Evolutionary conservation across 2,888 invertebrate species (phyloP).

Genomic region (Dione juno): DNA sequence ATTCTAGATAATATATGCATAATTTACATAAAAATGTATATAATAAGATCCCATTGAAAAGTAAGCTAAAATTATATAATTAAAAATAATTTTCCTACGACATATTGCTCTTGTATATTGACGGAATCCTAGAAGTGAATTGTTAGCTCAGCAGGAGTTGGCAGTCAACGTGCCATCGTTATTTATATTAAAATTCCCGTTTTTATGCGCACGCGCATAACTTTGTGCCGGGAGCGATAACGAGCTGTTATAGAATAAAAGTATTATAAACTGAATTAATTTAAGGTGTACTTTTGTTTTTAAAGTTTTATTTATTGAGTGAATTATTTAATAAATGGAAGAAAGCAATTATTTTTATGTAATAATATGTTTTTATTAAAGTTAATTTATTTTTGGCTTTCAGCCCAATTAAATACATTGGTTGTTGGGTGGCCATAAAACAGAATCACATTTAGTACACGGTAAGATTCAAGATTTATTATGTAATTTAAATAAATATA

Average conservation of each 20-base stretch:
- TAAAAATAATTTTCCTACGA: not conserved
- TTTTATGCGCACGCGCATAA: constrained; percentile 39
- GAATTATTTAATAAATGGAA: constrained; percentile 3
- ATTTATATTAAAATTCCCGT: constrained; percentile 38
- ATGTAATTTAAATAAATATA: not conserved
- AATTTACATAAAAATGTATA: not conserved
- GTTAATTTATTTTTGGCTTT: not conserved
- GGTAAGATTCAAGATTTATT: not conserved
- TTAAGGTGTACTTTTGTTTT: constrained; percentile 9
- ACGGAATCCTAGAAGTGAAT: constrained; percentile 31
- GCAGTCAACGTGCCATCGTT: constrained; percentile 63
- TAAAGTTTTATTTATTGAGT: not conserved
- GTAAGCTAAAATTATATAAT: not conserved
- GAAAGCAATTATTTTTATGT: not conserved
- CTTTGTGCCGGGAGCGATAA: constrained; percentile 33
- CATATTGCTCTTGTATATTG: constrained; percentile 2
- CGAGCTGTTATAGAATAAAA: constrained; percentile 39
- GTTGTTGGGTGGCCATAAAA: not conserved
- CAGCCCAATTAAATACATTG: not conserved
- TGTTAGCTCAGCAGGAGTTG: constrained; percentile 58
- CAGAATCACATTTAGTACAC: not conserved
- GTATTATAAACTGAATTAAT: constrained; percentile 20
- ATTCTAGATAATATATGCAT: no score
- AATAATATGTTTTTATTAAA: not conserved
- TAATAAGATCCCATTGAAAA: not conserved